phyloP scores from a whole-genome alignment of 2,113 vertebrate genomes.

The Mobula birostris region DNA sequence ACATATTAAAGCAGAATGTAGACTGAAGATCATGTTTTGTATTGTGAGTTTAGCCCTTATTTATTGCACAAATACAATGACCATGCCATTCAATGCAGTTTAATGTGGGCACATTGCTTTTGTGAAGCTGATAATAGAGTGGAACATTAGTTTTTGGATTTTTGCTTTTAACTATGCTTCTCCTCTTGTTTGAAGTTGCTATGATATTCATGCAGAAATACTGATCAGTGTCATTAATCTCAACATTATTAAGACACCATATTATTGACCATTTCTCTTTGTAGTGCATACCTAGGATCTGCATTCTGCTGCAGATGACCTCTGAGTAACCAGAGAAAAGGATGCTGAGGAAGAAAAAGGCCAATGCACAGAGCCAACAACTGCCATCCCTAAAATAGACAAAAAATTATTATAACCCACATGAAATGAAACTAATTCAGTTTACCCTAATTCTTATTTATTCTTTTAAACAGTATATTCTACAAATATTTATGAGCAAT shows the following conservation, averaged over 20 bases:
- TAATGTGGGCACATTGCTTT: neutral
- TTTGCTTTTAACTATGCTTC: neutral
- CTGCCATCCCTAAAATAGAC: conserved; percentile 79
- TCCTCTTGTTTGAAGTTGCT: neutral
- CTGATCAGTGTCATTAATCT: neutral
- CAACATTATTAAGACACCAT: neutral
- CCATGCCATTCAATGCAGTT: neutral
- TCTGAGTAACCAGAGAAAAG: conserved; percentile 89
- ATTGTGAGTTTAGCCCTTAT: neutral
- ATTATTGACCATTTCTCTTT: neutral
- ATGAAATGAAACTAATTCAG: conserved; percentile 39
- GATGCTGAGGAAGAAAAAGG: conserved; percentile 87
- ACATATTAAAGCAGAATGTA: neutral
- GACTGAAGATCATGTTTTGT: neutral
- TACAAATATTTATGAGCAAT: neutral
- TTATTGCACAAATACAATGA: neutral
- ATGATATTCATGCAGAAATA: neutral
- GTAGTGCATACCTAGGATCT: conserved; percentile 70
- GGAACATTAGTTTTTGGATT: neutral
- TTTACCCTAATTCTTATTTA: neutral
- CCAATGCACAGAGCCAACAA: conserved; percentile 86
- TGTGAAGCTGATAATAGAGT: neutral
- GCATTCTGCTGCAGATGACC: conserved; percentile 81
- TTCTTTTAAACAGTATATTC: neutral
- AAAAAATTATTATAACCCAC: conserved; percentile 32